Percentiles rank a stretch among this genome's conserved stretches.
These are phyloP conservation scores for Naja naja DNA, from an alignment of 2,113 vertebrate species.

Conservation along the genomic window DNA sequence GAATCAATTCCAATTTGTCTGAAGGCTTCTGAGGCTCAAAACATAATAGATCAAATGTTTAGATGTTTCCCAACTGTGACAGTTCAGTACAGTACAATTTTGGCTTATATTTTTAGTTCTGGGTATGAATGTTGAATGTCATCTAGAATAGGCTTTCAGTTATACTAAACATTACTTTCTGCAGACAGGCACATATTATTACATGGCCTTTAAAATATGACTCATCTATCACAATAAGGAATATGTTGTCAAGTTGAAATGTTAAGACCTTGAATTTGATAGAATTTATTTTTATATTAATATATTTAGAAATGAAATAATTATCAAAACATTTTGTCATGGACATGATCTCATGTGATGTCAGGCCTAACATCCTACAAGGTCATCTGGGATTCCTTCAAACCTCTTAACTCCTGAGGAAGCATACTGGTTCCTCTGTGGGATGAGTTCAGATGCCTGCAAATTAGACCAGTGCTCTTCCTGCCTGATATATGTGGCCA, in stretches of 20 bases:
- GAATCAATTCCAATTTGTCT: background rate
- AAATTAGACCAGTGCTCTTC: background rate
- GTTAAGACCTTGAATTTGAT: background rate
- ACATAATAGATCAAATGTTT: background rate
- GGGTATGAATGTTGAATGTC: background rate
- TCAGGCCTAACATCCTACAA: background rate
- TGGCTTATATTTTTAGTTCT: conserved; percentile 8
- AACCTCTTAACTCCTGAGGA: background rate
- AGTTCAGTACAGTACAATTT: background rate
- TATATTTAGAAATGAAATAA: background rate
- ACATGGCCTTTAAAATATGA: conserved; percentile 11
- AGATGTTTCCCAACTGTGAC: background rate
- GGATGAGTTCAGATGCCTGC: background rate
- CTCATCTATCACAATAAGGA: background rate
- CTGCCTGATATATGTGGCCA: background rate
- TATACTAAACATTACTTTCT: background rate
- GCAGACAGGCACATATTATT: conserved; percentile 21
- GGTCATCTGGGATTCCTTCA: background rate
- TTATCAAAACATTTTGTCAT: background rate
- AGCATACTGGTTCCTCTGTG: background rate
- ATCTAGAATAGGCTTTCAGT: conserved; percentile 8
- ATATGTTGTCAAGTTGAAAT: background rate
- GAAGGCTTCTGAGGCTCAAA: background rate
- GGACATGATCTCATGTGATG: background rate
- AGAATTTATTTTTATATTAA: background rate